These are phyloP conservation scores for Drosophila persimilis DNA, from an alignment of 1,140 invertebrate genomes.

Conservation along the genomic window DNA sequence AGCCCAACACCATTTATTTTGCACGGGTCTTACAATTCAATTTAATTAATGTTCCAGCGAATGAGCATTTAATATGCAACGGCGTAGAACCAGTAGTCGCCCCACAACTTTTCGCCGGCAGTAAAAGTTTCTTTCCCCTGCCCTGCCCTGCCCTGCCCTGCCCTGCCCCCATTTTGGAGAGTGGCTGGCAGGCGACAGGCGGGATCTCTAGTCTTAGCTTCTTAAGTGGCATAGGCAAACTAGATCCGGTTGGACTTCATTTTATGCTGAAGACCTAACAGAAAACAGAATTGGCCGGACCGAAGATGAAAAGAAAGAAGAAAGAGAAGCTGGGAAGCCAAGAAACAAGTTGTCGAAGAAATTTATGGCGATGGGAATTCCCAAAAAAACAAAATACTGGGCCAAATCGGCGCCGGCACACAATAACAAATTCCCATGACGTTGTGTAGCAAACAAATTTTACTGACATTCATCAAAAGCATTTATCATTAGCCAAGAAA, in stretches of 20 bases:
- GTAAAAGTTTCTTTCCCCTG: conserved; percentile 37
- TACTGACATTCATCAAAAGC: conserved; percentile 44
- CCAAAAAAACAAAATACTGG: conserved; percentile 62
- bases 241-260: conserved; percentile 71
- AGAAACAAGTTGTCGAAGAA: conserved; percentile 53
- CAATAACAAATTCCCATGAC: conserved; percentile 70
- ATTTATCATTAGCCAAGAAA: conserved; percentile 70
- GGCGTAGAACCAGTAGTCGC: conserved; percentile 74
- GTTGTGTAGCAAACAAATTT: conserved; percentile 66
- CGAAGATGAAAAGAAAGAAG: conserved; percentile 44
- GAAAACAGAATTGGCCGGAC: conserved; percentile 33
- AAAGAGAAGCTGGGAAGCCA: conserved; percentile 48
- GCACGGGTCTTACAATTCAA: conserved; percentile 31
- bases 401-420: conserved; percentile 32
- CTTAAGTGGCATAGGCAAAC: conserved; percentile 37
- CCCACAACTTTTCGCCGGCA: conserved; percentile 39
- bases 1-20: conserved; percentile 40
- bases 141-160: conserved; percentile 4
- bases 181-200: background rate
- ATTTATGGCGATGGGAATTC: conserved; percentile 66
- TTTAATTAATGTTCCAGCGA: conserved; percentile 46
- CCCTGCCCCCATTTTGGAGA: conserved; percentile 5
- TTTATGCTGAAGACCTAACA: conserved; percentile 34
- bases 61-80: conserved; percentile 56
- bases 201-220: conserved; percentile 19